These are phyloP conservation scores for Synanthedon vespiformis DNA, from an alignment of 2,888 invertebrate genomes.

Conservation along the genomic window DNA sequence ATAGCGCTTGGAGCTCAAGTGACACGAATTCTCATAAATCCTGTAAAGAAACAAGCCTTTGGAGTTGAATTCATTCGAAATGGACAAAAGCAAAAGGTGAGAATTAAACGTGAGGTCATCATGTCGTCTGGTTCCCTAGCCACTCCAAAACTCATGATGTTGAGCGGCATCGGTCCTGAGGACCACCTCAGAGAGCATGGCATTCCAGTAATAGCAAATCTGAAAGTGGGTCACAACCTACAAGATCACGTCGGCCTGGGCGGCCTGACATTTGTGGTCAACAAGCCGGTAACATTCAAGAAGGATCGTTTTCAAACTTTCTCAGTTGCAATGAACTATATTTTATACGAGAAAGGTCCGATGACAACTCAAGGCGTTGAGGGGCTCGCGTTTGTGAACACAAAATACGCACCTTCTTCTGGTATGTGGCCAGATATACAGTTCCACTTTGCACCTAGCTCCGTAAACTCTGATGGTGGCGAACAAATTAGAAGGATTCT, in stretches of 20 bases:
- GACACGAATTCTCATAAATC: slow-evolving; percentile 77
- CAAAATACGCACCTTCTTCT: slow-evolving; percentile 83
- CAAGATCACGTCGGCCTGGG: slow-evolving; percentile 92
- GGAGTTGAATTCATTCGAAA: slow-evolving; percentile 81
- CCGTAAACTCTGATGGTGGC: slow-evolving; percentile 85
- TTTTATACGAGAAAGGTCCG: slow-evolving; percentile 83
- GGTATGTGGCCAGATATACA: slow-evolving; percentile 88
- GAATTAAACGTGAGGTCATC: slow-evolving; percentile 84
- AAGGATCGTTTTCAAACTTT: slow-evolving; percentile 82
- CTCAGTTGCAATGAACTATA: slow-evolving; percentile 83
- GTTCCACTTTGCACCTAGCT: slow-evolving; percentile 88
- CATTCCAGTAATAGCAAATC: slow-evolving; percentile 79
- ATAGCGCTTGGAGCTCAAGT: slow-evolving; percentile 83
- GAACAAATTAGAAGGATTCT: slow-evolving; percentile 82
- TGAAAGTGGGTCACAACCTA: slow-evolving; percentile 85
- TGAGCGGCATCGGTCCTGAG: slow-evolving; percentile 88
- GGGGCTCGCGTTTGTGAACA: slow-evolving; percentile 88
- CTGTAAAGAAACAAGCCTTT: slow-evolving; percentile 76
- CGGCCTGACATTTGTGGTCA: slow-evolving; percentile 84
- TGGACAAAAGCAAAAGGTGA: slow-evolving; percentile 73
- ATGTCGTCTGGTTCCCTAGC: slow-evolving; percentile 90
- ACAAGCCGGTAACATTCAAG: slow-evolving; percentile 83
- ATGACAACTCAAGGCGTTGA: slow-evolving; percentile 89
- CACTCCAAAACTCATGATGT: slow-evolving; percentile 90
- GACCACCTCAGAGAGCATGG: slow-evolving; percentile 79